Evolutionary conservation across 2,888 invertebrate genomes (phyloP).

Genomic region (Mythimna loreyi): DNA sequence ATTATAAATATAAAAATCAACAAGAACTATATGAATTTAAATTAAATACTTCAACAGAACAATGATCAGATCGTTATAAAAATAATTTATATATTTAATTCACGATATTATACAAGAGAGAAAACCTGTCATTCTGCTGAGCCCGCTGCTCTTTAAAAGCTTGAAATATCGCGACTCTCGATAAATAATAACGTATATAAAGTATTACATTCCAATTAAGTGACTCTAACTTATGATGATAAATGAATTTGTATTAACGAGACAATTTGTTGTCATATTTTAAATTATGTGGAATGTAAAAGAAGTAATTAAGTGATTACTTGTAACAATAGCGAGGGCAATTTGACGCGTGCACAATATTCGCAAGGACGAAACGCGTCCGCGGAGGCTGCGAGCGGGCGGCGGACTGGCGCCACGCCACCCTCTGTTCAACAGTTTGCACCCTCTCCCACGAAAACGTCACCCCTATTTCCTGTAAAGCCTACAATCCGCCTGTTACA

Average conservation of each 20-base stretch:
- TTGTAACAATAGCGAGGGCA: constrained; percentile 53
- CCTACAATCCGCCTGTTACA: constrained; percentile 60
- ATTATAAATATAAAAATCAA: background rate
- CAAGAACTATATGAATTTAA: background rate
- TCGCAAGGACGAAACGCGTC: constrained; percentile 69
- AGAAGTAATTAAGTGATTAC: constrained; percentile 45
- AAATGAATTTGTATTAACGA: constrained; percentile 5
- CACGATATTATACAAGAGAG: background rate
- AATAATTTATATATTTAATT: background rate
- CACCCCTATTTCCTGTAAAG: constrained; percentile 74
- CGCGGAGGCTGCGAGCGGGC: constrained; percentile 76
- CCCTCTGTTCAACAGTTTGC: constrained; percentile 89
- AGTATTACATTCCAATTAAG: constrained; percentile 34
- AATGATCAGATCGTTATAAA: background rate
- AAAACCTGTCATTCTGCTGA: constrained; percentile 19
- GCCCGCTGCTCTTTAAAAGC: constrained; percentile 17
- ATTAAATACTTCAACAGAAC: constrained; percentile 3
- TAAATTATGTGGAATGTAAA: constrained; percentile 15
- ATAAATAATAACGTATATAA: constrained; percentile 40
- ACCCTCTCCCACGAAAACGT: constrained; percentile 79
- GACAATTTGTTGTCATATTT: background rate
- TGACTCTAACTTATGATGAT: background rate
- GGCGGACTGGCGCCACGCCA: constrained; percentile 86
- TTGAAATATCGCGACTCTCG: constrained; percentile 27
- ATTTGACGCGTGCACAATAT: constrained; percentile 65